Conservation (phyloP, 2,888 invertebrate genomes). For the Phorcus lineatus region DNA sequence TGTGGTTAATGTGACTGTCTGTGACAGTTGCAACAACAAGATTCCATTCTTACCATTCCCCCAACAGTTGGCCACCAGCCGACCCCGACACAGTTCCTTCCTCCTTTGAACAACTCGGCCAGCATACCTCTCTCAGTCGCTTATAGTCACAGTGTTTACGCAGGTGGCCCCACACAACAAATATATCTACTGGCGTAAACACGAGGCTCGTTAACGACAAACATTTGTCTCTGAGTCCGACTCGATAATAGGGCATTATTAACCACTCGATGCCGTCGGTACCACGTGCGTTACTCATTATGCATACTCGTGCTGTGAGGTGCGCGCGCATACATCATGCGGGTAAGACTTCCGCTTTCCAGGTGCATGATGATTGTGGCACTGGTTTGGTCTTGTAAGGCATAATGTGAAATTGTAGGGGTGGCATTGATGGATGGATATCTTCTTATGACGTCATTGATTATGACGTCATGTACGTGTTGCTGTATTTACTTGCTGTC, state of each 20-base stretch:
- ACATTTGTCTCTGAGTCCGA: constrained; percentile 9
- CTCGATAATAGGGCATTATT: constrained; percentile 21
- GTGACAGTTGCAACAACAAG: background rate
- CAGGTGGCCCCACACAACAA: constrained; percentile 10
- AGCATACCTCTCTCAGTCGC: background rate
- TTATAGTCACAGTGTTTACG: background rate
- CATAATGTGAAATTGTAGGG: too few relatives aligned
- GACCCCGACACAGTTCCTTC: background rate
- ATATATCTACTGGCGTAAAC: constrained; percentile 18
- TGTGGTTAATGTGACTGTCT: background rate
- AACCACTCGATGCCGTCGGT: background rate
- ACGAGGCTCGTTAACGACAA: constrained; percentile 17
- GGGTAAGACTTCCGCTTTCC: background rate
- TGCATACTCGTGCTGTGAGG: background rate
- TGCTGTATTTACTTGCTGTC: too few relatives aligned
- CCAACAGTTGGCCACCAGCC: background rate
- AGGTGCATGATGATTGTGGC: background rate
- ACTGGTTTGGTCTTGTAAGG: too few relatives aligned
- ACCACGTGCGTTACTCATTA: constrained; percentile 18
- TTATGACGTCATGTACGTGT: too few relatives aligned
- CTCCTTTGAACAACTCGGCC: background rate
- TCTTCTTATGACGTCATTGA: too few relatives aligned
- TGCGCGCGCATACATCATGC: constrained; percentile 9
- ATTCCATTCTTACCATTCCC: background rate
- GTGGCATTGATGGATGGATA: too few relatives aligned